Conservation (phyloP, 2,797 vertebrate genomes). For the Aldrovandia affinis region DNA sequence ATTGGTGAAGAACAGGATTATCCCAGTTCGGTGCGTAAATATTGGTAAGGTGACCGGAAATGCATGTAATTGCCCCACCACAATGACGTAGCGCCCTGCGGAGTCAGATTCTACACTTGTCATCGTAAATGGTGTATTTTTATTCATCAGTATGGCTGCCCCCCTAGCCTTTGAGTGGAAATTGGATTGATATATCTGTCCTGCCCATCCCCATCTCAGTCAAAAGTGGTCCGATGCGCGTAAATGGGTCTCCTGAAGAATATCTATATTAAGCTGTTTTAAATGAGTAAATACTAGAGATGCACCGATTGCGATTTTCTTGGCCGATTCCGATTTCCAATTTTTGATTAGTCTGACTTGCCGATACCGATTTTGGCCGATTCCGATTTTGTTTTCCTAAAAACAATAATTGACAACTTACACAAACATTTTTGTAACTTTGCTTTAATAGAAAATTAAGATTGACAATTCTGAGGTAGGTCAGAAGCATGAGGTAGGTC, state of each 20-base stretch:
- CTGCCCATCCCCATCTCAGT: not conserved
- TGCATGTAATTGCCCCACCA: slow-evolving; percentile 18
- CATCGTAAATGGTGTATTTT: slow-evolving; percentile 22
- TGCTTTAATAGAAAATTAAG: no score
- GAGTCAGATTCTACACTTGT: slow-evolving; percentile 16
- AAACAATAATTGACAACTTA: no score
- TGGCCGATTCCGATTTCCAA: no score
- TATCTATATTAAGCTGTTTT: no score
- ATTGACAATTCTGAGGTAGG: no score
- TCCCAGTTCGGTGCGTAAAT: slow-evolving; percentile 35
- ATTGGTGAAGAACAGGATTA: slow-evolving; percentile 20
- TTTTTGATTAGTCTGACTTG: no score
- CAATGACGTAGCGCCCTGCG: slow-evolving; percentile 21
- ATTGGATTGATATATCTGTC: slow-evolving; percentile 18
- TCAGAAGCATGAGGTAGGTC: no score
- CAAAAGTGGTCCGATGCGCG: not conserved
- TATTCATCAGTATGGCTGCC: not conserved
- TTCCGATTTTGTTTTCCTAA: no score
- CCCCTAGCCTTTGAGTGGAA: slow-evolving; percentile 24
- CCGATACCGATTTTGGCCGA: no score
- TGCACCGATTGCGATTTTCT: no score
- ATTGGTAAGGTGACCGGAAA: slow-evolving; percentile 30
- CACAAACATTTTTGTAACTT: no score
- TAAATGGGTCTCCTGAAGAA: not conserved
- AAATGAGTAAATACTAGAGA: no score